phyloP scores from a whole-genome alignment of 2,888 invertebrate species.

The Eumacrocentrus americanus region DNA sequence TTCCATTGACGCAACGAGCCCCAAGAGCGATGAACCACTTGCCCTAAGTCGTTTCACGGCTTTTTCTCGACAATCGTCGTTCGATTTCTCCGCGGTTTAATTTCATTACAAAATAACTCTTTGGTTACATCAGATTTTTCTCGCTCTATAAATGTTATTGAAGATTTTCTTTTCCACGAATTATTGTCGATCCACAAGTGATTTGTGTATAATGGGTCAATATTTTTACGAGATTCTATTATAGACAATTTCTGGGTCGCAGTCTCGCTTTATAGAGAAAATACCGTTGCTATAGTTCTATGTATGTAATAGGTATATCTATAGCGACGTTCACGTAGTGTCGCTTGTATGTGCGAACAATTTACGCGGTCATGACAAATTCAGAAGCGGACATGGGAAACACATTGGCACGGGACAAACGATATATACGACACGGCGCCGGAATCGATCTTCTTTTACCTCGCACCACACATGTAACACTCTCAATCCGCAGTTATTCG shows the following conservation, averaged over 20 bases:
- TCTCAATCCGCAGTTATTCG: constrained; percentile 9
- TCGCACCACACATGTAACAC: constrained; percentile 5
- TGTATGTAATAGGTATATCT: too few species aligned
- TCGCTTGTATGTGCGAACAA: too few species aligned
- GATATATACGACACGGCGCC: constrained; percentile 18
- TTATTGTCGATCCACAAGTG: too few species aligned
- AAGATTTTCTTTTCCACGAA: too few species aligned
- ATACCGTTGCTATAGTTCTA: too few species aligned
- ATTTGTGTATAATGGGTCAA: too few species aligned
- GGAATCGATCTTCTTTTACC: constrained; percentile 21
- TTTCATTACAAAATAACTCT: too few species aligned
- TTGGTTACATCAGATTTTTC: too few species aligned
- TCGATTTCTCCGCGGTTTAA: not conserved
- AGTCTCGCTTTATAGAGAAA: too few species aligned
- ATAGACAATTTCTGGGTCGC: not conserved
- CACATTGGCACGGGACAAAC: constrained; percentile 16
- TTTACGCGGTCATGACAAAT: constrained; percentile 21
- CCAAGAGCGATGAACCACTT: constrained; percentile 5
- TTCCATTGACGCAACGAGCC: constrained; percentile 5
- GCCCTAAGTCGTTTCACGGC: not conserved
- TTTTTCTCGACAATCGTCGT: not conserved
- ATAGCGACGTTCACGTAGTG: too few species aligned
- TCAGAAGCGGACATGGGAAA: constrained; percentile 11
- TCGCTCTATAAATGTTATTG: too few species aligned
- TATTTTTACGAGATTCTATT: not conserved